A percentile compares a stretch with the other conserved stretches of the same genome.
These are phyloP conservation scores for Onychomys torridus DNA, from an alignment of 2,797 vertebrate species.

Conservation along the genomic window DNA sequence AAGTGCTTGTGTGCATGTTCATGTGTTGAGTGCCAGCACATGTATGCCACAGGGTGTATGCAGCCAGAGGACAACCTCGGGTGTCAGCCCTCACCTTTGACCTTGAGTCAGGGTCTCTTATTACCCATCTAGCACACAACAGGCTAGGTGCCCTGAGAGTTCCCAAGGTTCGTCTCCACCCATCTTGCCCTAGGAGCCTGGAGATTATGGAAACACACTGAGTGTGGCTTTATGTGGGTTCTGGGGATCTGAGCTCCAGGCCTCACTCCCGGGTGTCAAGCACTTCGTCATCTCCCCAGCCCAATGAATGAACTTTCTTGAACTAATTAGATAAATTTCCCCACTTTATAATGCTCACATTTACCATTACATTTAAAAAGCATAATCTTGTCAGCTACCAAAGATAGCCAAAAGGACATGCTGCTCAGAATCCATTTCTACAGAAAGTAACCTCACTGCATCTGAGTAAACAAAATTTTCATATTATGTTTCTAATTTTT, in stretches of 20 bases:
- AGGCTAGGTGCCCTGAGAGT: not conserved
- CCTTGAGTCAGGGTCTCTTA: not conserved
- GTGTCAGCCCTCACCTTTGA: not conserved
- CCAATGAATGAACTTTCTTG: not conserved
- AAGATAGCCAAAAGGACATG: not conserved
- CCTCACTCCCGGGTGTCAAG: not conserved
- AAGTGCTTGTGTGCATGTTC: not conserved
- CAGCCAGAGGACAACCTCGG: not conserved
- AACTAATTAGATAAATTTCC: slow-evolving; percentile 4
- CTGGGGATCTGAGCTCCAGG: not conserved
- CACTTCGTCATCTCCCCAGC: not conserved
- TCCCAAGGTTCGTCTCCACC: not conserved
- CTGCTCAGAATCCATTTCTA: not conserved
- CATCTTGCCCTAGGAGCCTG: not conserved
- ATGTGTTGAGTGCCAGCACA: not conserved
- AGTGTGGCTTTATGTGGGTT: not conserved
- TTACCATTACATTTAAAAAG: slow-evolving; percentile 31
- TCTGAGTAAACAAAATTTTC: not conserved
- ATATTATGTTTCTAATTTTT: not conserved
- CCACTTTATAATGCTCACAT: not conserved
- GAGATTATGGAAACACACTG: not conserved
- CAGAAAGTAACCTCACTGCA: not conserved
- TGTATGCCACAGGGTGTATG: not conserved
- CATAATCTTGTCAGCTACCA: slow-evolving; percentile 3
- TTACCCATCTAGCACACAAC: not conserved